phyloP scores from a whole-genome alignment of 2,888 invertebrate species.

The Tigriopus californicus region DNA sequence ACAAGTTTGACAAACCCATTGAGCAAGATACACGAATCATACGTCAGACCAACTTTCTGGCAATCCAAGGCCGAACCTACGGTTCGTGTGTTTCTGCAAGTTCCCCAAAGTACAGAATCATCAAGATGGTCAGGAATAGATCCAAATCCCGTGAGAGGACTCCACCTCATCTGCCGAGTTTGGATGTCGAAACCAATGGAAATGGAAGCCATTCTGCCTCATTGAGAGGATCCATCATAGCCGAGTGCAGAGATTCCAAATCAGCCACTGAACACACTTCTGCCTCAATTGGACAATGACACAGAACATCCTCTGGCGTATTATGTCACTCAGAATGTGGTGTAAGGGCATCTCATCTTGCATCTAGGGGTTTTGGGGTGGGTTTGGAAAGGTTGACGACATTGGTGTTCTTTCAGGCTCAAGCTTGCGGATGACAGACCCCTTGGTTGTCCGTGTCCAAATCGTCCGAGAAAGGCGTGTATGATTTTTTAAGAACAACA shows the following conservation, averaged over 20 bases:
- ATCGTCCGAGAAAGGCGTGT: not conserved
- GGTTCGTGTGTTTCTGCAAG: no score
- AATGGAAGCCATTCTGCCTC: not conserved
- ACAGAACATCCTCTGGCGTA: not conserved
- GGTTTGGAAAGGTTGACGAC: no score
- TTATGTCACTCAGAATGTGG: conserved; percentile 4
- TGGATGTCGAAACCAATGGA: not conserved
- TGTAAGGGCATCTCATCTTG: no score
- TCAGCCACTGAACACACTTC: not conserved
- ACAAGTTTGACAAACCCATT: no score
- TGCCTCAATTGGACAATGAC: not conserved
- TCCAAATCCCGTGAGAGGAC: not conserved
- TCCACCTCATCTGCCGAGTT: not conserved
- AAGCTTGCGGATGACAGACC: not conserved
- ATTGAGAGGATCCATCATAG: not conserved
- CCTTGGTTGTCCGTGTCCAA: not conserved
- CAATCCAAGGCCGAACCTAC: no score
- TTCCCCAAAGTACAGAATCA: no score
- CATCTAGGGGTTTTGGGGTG: no score
- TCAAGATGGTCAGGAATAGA: no score
- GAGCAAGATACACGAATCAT: no score
- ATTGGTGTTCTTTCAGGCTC: not conserved
- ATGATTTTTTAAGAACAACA: not conserved
- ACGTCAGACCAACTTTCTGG: no score
- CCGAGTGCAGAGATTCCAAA: not conserved